Evolutionary conservation across 1,140 invertebrate genomes (phyloP).

Genomic region (Oreohelix idahoensis): DNA sequence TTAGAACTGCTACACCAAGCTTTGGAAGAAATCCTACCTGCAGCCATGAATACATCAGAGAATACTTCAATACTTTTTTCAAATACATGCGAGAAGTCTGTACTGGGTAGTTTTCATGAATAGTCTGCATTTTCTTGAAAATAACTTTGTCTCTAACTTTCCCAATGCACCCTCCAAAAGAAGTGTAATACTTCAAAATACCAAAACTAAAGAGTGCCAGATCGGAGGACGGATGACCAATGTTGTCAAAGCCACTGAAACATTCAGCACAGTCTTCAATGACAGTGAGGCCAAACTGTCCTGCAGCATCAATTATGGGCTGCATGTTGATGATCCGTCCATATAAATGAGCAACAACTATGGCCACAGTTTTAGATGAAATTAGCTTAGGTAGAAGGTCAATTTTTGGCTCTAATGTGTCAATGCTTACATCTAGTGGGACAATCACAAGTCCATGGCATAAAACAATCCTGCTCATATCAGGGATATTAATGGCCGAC

Average conservation of each 20-base stretch:
- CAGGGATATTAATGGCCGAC: slow-evolving; percentile 73
- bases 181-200: slow-evolving; percentile 71
- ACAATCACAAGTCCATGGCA: slow-evolving; percentile 68
- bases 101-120: slow-evolving; percentile 56
- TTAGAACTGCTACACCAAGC: slow-evolving; percentile 44
- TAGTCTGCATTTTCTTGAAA: slow-evolving; percentile 61
- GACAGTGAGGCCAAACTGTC: slow-evolving; percentile 59
- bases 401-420: slow-evolving; percentile 67
- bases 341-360: slow-evolving; percentile 71
- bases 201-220: slow-evolving; percentile 73
- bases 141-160: slow-evolving; percentile 65
- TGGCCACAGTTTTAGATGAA: slow-evolving; percentile 67
- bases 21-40: slow-evolving; percentile 62
- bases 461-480: slow-evolving; percentile 67
- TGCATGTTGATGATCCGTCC: slow-evolving; percentile 67
- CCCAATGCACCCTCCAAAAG: slow-evolving; percentile 71
- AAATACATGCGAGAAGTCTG: slow-evolving; percentile 65
- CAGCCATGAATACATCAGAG: slow-evolving; percentile 58
- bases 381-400: slow-evolving; percentile 65
- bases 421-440: slow-evolving; percentile 69
- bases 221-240: slow-evolving; percentile 69
- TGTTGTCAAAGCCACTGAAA: slow-evolving; percentile 69
- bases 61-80: slow-evolving; percentile 68
- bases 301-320: slow-evolving; percentile 65
- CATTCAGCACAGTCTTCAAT: slow-evolving; percentile 73